Evolutionary conservation across 2,797 vertebrate species (phyloP).

Genomic region (Lepus townsendii): DNA sequence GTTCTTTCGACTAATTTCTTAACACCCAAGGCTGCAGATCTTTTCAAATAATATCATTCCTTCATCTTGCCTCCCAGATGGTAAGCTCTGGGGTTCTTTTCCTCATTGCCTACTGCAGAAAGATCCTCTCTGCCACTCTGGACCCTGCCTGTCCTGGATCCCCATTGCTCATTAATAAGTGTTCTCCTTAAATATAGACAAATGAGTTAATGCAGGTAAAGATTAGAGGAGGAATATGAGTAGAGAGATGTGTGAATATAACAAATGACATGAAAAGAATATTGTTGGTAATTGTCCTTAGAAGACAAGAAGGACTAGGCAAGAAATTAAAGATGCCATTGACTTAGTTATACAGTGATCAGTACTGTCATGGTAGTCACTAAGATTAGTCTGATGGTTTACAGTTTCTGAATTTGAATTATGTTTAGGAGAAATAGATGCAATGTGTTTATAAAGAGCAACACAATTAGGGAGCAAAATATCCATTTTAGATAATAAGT

Average conservation of each 20-base stretch:
- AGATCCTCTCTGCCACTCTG: not conserved
- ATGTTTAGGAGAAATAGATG: not conserved
- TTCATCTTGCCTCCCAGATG: not conserved
- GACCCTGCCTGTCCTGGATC: not conserved
- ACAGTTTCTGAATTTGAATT: slow-evolving; percentile 5
- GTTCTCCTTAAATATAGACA: not conserved
- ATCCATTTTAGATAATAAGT: not conserved
- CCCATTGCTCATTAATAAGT: not conserved
- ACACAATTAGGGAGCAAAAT: not conserved
- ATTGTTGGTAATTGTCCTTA: not conserved
- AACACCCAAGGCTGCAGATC: not conserved
- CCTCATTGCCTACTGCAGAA: not conserved
- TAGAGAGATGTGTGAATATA: not conserved
- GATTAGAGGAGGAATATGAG: not conserved
- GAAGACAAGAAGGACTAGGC: not conserved
- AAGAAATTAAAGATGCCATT: not conserved
- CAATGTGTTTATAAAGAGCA: not conserved
- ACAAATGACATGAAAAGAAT: not conserved
- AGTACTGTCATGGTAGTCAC: not conserved
- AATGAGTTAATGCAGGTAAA: not conserved
- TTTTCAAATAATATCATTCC: not conserved
- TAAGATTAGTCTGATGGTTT: not conserved
- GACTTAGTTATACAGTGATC: not conserved
- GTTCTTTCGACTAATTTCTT: slow-evolving; percentile 18
- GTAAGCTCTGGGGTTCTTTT: not conserved